A percentile compares a stretch with the other conserved stretches of the same genome.
Conservation (phyloP, 2,888 invertebrate species). For the Drosophila meridiana region DNA sequence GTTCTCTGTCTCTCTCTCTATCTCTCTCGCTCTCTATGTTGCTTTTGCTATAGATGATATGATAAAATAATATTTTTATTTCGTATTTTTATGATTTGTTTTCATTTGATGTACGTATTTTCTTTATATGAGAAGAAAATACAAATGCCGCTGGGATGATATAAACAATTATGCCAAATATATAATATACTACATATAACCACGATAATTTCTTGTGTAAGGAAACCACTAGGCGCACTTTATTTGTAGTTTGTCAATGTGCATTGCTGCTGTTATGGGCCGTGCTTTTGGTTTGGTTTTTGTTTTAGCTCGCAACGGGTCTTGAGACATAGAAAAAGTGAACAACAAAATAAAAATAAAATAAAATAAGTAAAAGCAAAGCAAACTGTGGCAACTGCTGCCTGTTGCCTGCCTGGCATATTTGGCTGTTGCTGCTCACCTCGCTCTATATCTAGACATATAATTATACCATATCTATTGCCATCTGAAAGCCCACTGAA, state of each 20-base stretch:
- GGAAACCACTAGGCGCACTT: constrained; percentile 32
- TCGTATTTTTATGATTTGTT: constrained; percentile 5
- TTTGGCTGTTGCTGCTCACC: constrained; percentile 57
- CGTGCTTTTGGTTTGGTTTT: constrained; percentile 33
- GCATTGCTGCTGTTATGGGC: constrained; percentile 49
- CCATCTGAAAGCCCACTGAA: constrained; percentile 25
- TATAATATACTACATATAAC: background rate
- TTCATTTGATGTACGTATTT: background rate
- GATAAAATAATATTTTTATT: constrained; percentile 25
- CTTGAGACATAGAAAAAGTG: constrained; percentile 1
- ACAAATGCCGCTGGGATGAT: constrained; percentile 26
- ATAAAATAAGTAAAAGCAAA: background rate
- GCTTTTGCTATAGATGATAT: constrained; percentile 51
- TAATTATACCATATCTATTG: constrained; percentile 29
- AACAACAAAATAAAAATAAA: background rate
- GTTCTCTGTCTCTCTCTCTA: constrained; percentile 13
- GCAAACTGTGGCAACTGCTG: constrained; percentile 28
- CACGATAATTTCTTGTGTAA: constrained; percentile 13
- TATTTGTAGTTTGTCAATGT: constrained; percentile 55
- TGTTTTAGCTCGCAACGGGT: constrained; percentile 11
- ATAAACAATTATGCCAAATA: constrained; percentile 12
- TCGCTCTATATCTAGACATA: constrained; percentile 50
- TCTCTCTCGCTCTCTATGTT: constrained; percentile 25
- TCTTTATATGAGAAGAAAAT: constrained; percentile 11
- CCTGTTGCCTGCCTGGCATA: constrained; percentile 35